Evolutionary conservation across 2,113 vertebrate genomes (phyloP).

Genomic region (Pollachius pollachius): DNA sequence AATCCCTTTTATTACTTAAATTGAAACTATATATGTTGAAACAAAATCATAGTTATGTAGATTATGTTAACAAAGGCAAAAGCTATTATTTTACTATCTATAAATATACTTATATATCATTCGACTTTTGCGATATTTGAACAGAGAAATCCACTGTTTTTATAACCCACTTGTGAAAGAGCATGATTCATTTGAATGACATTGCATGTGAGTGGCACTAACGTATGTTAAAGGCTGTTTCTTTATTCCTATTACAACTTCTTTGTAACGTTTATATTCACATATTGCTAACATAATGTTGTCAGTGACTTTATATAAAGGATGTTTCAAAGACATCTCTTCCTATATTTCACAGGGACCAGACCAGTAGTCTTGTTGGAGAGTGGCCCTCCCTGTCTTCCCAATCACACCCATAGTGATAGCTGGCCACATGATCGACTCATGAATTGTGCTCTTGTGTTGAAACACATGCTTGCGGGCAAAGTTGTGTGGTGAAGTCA

Average conservation of each 20-base stretch:
- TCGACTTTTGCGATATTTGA: too few relatives aligned
- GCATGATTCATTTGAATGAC: slow-evolving; percentile 55
- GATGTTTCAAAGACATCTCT: slow-evolving; percentile 25
- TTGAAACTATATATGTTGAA: too few relatives aligned
- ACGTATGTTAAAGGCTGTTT: slow-evolving; percentile 54
- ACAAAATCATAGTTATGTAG: background rate
- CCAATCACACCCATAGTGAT: too few relatives aligned
- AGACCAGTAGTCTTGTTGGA: slow-evolving; percentile 26
- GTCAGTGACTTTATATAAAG: slow-evolving; percentile 47
- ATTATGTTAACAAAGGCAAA: background rate
- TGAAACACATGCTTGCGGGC: too few relatives aligned
- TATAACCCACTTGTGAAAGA: slow-evolving; percentile 45
- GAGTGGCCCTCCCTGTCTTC: slow-evolving; percentile 5
- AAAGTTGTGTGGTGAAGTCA: too few relatives aligned
- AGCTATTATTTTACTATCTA: too few relatives aligned
- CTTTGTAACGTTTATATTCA: slow-evolving; percentile 56
- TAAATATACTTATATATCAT: too few relatives aligned
- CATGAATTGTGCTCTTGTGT: too few relatives aligned
- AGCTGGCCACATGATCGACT: too few relatives aligned
- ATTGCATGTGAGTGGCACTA: slow-evolving; percentile 61
- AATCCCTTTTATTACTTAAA: slow-evolving; percentile 1
- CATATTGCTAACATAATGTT: slow-evolving; percentile 30
- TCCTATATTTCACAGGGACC: slow-evolving; percentile 55
- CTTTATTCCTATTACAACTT: slow-evolving; percentile 38
- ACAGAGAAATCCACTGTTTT: slow-evolving; percentile 35